Evolutionary conservation across 1,140 invertebrate species (phyloP), one percentile per base, ranked within the genome.

Genomic region (Phenacoccus solenopsis): DNA sequence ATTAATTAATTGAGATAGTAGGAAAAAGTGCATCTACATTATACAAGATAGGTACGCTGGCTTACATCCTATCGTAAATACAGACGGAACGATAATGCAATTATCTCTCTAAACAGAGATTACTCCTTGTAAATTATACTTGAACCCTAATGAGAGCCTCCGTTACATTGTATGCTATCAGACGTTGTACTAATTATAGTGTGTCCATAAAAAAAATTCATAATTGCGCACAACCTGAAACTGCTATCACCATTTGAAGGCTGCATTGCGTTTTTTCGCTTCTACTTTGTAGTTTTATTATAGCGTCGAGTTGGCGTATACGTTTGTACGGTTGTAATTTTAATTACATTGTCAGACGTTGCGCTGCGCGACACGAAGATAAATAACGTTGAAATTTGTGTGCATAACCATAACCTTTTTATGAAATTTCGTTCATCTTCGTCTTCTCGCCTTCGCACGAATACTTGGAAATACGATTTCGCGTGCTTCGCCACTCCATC

Each of bases 101-200:
- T n/a, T n/a, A n/a, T n/a, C n/a, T n/a, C n/a, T n/a, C n/a, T n/a
- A n/a, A n/a, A n/a, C n/a, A n/a, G n/a, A n/a, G 20, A n/a, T 49
- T 49, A 49, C 38, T n/a, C 20, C 38, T n/a, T 49, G 30, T 32
- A 32, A 32, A 49, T 49, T 49, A 49, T n/a, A 16, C 16, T 49
- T n/a, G 2, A 9, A 64, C 59, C 59, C 59, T 64, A 64, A 64
- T 64, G 21, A 64, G 59, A 64, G 59, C 59, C 59, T 64, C 59
- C 20, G 59, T 64, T 64, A 64, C 59, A 64, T 64, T 64, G 59
- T 64, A 64, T 64, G 59, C 13, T 64, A 10, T 49, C 2, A 5
- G 16, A 49, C 38, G n/a, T n/a, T 9, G 20, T 49, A 49, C 38
- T 49, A 49, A 49, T 49, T 49, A 49, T 49, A 49, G 38, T 49